Conservation (phyloP, 2,797 vertebrate species). For the Cryptoprocta ferox region DNA sequence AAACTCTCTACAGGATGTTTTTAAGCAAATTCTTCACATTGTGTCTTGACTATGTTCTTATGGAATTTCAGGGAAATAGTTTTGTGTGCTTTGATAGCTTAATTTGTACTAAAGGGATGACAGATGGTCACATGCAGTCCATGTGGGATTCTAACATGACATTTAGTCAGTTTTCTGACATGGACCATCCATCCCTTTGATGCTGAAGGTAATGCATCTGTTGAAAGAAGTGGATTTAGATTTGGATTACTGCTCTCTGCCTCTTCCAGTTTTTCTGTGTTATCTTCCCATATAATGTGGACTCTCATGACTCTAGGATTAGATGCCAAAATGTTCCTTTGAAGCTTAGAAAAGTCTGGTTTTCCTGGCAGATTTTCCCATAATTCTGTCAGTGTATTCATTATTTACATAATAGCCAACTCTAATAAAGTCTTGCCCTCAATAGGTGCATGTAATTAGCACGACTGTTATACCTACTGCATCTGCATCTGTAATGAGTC, state of each 20-base stretch:
- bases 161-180: conserved; percentile 89
- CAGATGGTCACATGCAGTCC: conserved; percentile 90
- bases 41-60: conserved; percentile 86
- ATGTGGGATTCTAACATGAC: conserved; percentile 91
- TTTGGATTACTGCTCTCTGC: conserved; percentile 90
- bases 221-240: conserved; percentile 89
- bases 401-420: conserved; percentile 91
- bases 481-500: conserved; percentile 90
- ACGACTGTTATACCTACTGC: conserved; percentile 90
- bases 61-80: conserved; percentile 85
- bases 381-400: conserved; percentile 90
- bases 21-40: conserved; percentile 87
- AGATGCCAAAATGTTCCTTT: conserved; percentile 91
- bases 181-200: conserved; percentile 90
- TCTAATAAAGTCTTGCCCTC: conserved; percentile 91
- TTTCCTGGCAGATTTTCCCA: conserved; percentile 91
- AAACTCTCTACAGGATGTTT: conserved; percentile 88
- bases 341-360: conserved; percentile 91
- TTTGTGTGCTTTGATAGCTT: conserved; percentile 87
- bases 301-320: conserved; percentile 91
- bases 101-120: conserved; percentile 83
- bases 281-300: conserved; percentile 92
- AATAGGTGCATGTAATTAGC: conserved; percentile 90
- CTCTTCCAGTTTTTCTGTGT: conserved; percentile 90
- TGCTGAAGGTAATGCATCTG: conserved; percentile 89